Evolutionary conservation across 2,113 vertebrate species (phyloP).

Genomic region (Apodemus sylvaticus): DNA sequence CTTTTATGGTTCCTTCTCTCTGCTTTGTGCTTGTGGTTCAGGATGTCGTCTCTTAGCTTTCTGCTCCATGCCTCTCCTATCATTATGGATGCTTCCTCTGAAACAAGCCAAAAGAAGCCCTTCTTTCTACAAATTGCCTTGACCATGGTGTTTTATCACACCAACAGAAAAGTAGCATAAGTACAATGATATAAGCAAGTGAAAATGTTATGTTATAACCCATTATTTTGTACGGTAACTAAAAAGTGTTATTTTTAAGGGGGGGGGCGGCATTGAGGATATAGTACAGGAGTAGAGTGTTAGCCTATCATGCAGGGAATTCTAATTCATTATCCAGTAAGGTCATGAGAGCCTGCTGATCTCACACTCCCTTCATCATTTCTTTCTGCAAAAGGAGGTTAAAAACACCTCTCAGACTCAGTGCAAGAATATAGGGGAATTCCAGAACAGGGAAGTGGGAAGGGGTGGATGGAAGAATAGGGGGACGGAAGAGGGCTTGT

Average conservation of each 20-base stretch:
- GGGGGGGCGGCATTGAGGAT: neutral
- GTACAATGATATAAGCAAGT: neutral
- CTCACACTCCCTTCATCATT: neutral
- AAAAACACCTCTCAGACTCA: neutral
- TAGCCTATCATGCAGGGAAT: neutral
- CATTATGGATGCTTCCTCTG: no score
- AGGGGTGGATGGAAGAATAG: no score
- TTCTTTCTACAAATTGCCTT: neutral
- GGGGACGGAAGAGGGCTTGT: no score
- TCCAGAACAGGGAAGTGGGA: no score
- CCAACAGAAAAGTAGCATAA: neutral
- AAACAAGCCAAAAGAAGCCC: neutral
- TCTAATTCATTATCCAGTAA: neutral
- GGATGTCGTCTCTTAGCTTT: neutral
- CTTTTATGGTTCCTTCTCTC: neutral
- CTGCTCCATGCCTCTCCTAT: neutral
- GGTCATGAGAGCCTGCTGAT: neutral
- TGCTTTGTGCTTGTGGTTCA: neutral
- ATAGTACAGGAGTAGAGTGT: neutral
- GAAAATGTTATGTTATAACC: no score
- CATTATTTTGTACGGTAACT: neutral
- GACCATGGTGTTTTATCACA: neutral
- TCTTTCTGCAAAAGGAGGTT: neutral
- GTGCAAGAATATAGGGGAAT: no score
- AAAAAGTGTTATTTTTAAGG: neutral